Evolutionary conservation across 2,113 vertebrate species (phyloP).

Genomic region (Vimba vimba): DNA sequence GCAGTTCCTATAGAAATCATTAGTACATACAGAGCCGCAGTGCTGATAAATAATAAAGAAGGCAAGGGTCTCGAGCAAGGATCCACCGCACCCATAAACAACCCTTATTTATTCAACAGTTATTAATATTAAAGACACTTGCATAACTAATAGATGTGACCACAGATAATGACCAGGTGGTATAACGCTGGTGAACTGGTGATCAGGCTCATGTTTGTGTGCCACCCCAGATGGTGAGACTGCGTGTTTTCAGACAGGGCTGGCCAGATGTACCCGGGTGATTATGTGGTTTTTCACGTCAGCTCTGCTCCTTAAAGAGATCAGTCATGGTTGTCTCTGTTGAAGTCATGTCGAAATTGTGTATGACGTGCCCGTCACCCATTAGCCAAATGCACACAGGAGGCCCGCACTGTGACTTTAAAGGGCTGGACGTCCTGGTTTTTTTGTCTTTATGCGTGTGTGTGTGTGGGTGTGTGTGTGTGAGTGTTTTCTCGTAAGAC

Average conservation of each 20-base stretch:
- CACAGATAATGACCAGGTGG: constrained; percentile 29
- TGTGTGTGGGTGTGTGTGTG: not conserved
- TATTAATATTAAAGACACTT: constrained; percentile 34
- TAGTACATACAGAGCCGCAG: too few relatives aligned
- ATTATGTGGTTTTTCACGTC: constrained; percentile 38
- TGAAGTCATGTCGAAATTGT: not conserved
- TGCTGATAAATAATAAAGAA: too few relatives aligned
- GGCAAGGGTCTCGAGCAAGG: too few relatives aligned
- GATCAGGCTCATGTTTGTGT: constrained; percentile 28
- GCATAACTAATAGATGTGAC: constrained; percentile 40
- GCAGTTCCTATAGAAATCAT: too few relatives aligned
- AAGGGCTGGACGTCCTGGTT: constrained; percentile 60
- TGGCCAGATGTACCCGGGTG: constrained; percentile 27
- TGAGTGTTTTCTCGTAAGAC: constrained; percentile 49
- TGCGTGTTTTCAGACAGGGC: constrained; percentile 48
- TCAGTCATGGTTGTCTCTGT: constrained; percentile 27
- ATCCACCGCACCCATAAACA: constrained; percentile 21
- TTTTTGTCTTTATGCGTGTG: constrained; percentile 42
- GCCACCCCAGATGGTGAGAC: constrained; percentile 32
- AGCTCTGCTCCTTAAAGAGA: constrained; percentile 51
- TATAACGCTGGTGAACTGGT: constrained; percentile 35
- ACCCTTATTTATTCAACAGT: constrained; percentile 19
- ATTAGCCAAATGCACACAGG: not conserved
- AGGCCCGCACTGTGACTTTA: constrained; percentile 65
- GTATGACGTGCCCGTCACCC: not conserved